Evolutionary conservation across 2,888 invertebrate species (phyloP).

Genomic region (Lymantria monacha): DNA sequence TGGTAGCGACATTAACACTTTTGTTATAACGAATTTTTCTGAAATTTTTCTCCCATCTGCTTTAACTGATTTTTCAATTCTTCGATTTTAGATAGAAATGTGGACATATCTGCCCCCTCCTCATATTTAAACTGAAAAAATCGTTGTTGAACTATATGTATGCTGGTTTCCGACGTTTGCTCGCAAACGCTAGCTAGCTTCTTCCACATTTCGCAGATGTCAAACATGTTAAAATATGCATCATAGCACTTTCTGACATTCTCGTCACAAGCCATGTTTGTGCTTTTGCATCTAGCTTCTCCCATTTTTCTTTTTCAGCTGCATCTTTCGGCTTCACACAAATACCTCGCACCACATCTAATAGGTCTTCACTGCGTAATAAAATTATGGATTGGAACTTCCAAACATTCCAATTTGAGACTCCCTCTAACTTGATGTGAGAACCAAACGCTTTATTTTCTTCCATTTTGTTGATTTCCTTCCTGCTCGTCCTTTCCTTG

Average conservation of each 20-base stretch:
- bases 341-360: conserved; percentile 2
- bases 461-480: neutral
- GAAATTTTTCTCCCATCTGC: neutral
- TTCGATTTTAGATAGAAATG: conserved; percentile 34
- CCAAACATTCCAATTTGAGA: conserved; percentile 7
- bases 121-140: conserved; percentile 32
- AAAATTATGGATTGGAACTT: conserved; percentile 1
- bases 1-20: neutral
- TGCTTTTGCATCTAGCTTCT: conserved; percentile 26
- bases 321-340: conserved; percentile 1
- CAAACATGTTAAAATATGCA: conserved; percentile 33
- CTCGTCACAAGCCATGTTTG: conserved; percentile 33
- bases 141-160: conserved; percentile 32
- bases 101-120: conserved; percentile 2
- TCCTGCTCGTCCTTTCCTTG: neutral
- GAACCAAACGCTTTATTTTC: too few relatives aligned
- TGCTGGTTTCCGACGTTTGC: conserved; percentile 31
- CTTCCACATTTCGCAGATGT: conserved; percentile 37
- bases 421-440: conserved; percentile 2
- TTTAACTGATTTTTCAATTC: conserved; percentile 11
- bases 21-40: neutral
- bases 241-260: conserved; percentile 34
- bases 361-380: conserved; percentile 9
- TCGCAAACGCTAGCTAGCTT: conserved; percentile 40
- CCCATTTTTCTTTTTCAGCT: neutral